phyloP scores from a whole-genome alignment of 2,113 vertebrate species.

The Pogona vitticeps region DNA sequence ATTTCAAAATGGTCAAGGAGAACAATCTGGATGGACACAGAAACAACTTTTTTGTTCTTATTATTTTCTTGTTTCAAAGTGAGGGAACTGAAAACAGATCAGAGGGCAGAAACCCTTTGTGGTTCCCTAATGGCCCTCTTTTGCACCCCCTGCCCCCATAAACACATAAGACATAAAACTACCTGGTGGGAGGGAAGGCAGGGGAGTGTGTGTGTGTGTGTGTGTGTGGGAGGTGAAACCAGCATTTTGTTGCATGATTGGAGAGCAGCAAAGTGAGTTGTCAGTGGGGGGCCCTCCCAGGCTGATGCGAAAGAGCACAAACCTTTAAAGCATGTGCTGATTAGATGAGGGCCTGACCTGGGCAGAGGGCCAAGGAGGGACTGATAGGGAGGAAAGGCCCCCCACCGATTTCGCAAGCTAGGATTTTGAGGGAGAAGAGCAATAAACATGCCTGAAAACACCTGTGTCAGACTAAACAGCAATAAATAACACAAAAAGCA shows the following conservation, averaged over 20 bases:
- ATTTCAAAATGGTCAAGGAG: neutral
- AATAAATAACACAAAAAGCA: neutral
- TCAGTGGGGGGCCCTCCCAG: neutral
- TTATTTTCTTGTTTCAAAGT: neutral
- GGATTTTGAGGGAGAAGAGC: neutral
- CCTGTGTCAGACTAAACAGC: neutral
- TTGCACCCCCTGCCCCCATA: too few species aligned
- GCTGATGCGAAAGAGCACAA: neutral
- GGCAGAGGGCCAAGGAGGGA: neutral
- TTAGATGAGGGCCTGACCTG: neutral
- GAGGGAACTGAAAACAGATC: neutral
- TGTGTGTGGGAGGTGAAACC: neutral
- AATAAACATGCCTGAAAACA: neutral
- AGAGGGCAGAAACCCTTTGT: neutral
- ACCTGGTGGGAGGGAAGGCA: neutral
- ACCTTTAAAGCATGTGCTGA: neutral
- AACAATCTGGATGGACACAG: neutral
- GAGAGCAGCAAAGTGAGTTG: neutral
- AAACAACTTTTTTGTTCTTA: neutral
- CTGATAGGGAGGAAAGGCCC: neutral
- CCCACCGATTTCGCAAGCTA: neutral
- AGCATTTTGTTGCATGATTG: neutral
- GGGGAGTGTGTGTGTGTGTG: too few species aligned
- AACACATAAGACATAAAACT: neutral
- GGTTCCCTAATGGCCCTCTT: neutral